These are phyloP conservation scores for Galagoides demidoff DNA, from an alignment of 2,797 vertebrate genomes.

Conservation along the genomic window DNA sequence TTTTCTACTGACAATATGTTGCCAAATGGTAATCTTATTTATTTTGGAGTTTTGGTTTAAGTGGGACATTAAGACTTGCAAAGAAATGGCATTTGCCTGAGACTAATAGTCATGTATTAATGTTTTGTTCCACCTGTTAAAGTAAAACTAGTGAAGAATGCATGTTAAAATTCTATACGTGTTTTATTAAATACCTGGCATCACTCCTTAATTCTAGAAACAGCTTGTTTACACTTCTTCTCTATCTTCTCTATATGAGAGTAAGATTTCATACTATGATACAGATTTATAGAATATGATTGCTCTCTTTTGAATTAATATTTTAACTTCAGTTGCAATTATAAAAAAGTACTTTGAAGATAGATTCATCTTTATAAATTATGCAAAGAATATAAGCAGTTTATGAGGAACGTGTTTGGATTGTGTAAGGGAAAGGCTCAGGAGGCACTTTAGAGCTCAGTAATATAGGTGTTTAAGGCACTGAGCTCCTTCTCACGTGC, in stretches of 20 bases:
- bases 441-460: background rate
- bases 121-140: constrained; percentile 22
- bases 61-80: background rate
- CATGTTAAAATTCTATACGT: constrained; percentile 17
- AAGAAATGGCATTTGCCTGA: constrained; percentile 23
- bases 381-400: background rate
- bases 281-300: background rate
- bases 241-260: background rate
- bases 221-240: constrained; percentile 21
- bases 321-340: constrained; percentile 14
- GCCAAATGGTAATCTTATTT: constrained; percentile 31
- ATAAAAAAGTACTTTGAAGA: background rate
- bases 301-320: constrained; percentile 58
- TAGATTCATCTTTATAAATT: constrained; percentile 16
- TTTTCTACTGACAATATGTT: background rate
- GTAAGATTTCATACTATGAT: background rate
- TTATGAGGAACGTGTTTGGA: constrained; percentile 1
- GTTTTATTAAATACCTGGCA: constrained; percentile 34
- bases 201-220: constrained; percentile 26
- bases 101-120: background rate
- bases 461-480: background rate
- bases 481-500: background rate
- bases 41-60: background rate
- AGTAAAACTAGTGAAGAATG: constrained; percentile 31
- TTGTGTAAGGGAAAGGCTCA: background rate